Evolutionary conservation across 1,140 invertebrate genomes (phyloP), one percentile per base, ranked within the genome.

Genomic region (Thaumatotibia leucotreta): DNA sequence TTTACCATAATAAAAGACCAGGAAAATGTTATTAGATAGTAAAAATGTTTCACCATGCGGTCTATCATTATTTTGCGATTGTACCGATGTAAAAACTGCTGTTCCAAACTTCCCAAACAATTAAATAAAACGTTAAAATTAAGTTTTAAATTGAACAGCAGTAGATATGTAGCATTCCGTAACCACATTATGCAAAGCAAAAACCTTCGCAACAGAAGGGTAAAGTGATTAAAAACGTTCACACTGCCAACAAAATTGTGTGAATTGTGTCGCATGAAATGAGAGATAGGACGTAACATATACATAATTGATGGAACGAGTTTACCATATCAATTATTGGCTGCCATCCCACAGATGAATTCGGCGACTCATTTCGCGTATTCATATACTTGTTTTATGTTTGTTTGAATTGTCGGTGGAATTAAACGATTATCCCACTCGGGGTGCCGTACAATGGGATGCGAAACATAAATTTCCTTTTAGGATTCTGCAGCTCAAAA

Each of bases 401-500:
- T 45, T 20, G 24, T 58, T 58, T 27, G 23, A 27, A 58, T 27
- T 58, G 52, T 27, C 29, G 23, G 24, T 58, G 52, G 52, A 58
- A 24, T 58, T 58, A 58, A 24, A 24, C 23, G 52, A 58, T 58
- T 58, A 58, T 58, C 52, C 52, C 39, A 1, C 17, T 9, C 39
- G 5, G 17, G 35, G 11, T 23, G 22, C 10, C 11, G 24, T 24
- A 58, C 52, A 58, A 58, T 58, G 52, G 50, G 24, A 11, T 2
- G 52, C 27, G 23, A 58, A 29, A 58, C 52, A 58, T 58, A 58
- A 58, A 58, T 58, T 58, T 58, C 52, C 52, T 58, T 27, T 58
- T 58, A 58, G 27, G 52, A 29, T 58, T 10, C 52, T 14, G 52
- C 29, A 58, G 52, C 52, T 58, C 27, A 58, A 58, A 58, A 58